phyloP scores from a whole-genome alignment of 2,113 vertebrate genomes.

The Oreochromis aureus region DNA sequence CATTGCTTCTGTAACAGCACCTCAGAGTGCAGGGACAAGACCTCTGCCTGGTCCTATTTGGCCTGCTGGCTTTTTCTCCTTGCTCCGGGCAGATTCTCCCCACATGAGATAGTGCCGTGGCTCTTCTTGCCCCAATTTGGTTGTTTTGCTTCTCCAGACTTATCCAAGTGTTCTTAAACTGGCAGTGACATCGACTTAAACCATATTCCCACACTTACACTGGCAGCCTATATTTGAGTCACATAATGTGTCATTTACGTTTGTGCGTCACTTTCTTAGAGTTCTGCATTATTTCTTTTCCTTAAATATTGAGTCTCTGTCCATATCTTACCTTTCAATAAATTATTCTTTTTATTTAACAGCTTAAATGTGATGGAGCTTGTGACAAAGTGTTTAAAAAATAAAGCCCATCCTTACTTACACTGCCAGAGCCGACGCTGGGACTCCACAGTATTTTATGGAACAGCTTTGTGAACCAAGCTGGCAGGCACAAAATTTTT shows the following conservation, averaged over 20 bases:
- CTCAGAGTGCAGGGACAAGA: slow-evolving; percentile 15
- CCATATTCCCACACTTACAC: background rate
- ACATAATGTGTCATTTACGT: background rate
- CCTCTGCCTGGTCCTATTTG: slow-evolving; percentile 31
- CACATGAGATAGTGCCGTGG: background rate
- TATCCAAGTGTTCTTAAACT: background rate
- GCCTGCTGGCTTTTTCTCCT: background rate
- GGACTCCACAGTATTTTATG: background rate
- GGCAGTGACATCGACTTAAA: background rate
- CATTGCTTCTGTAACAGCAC: slow-evolving; percentile 2
- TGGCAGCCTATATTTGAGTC: background rate
- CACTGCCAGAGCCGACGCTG: background rate
- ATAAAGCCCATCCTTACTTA: background rate
- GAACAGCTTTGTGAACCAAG: background rate
- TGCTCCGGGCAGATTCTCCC: background rate
- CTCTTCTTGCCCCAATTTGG: background rate
- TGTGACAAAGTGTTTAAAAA: background rate
- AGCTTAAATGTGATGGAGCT: background rate
- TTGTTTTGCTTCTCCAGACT: background rate
- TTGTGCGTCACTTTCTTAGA: background rate
- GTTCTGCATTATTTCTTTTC: background rate
- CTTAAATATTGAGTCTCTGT: background rate
- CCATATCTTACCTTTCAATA: background rate
- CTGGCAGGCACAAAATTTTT: background rate
- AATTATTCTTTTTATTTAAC: background rate